Evolutionary conservation across 2,797 vertebrate species (phyloP), one percentile per base, ranked within the genome.

Genomic region (Phoeniculus purpureus): DNA sequence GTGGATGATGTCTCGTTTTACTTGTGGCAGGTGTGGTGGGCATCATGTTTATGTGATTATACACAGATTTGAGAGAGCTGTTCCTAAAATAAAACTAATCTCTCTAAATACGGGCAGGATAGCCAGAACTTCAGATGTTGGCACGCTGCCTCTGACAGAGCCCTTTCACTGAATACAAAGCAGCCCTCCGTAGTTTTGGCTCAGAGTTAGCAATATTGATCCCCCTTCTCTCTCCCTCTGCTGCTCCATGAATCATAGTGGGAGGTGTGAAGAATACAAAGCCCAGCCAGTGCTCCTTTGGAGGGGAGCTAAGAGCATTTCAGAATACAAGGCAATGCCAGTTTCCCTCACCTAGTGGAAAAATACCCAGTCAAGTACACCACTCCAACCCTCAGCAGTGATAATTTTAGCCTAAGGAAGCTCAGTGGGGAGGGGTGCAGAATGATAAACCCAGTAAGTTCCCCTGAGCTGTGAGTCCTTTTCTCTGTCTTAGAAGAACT

Each of bases 21-120:
- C 47, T 95, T 89, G 83, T 96, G 92, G 85, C 96, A 95, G 84
- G 68, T 72, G 50, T 85, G 18, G 79, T 58, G 94, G 91, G 91
- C 90, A 76, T 94, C 70, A 4, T 95, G 74, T 96, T 88, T 60
- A 45, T 89, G 67, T 95, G 90, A 95, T 92, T 95, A 96, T 93
- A 85, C 95, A 45, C 89, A 89, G 90, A 92, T 95, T 93, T 79
- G 93, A 76, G 80, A 96, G 86, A 74, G 92, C 88, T 71, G 92
- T 96, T 94, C 92, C 90, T 94, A 92, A 71, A 94, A 95, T 94
- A 91, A 89, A 95, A 94, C 94, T 96, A 89, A 89, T 64, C 88
- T 75, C 55, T 89, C 34, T 93, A 73, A 68, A 54, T 60, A 78
- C 81, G 40, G 31, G 65, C 66, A 84, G 78, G 59, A 52, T 76